Evolutionary conservation across 2,797 vertebrate genomes (phyloP), one percentile per base, ranked within the genome.

Genomic region (Todus mexicanus): DNA sequence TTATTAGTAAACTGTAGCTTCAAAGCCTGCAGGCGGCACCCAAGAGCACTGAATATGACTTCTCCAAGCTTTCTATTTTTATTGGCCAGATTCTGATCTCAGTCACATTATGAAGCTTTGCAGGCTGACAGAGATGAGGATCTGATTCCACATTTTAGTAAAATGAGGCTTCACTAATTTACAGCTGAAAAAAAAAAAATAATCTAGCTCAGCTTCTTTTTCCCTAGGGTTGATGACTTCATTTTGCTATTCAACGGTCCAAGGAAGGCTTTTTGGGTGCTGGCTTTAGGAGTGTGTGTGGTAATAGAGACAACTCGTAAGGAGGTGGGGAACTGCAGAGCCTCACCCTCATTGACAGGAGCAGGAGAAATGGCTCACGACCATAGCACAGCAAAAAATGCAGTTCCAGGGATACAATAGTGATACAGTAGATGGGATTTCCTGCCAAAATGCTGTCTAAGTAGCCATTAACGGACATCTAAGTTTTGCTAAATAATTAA

Each of bases 401-500:
- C 83, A 50, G 40, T 64, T 89, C 26, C 33, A 48, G 69, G 50
- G 72, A 63, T 43, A n/a, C 70, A 73, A 2, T 2, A 84, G 61
- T 9, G 33, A 75, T 65, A 21, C 61, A 59, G 57, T 42, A 86
- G 82, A 61, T 43, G 69, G 69, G 61, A 43, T 87, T 68, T 88
- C 87, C 91, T 95, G 93, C 93, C 95, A 92, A 92, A 93, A 93
- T 0, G 0, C 84, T 3, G 2, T 65, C 92, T 93, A 72, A 93
- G 61, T 91, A 88, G 80, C 92, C 94, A 89, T 91, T 94, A 96
- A 71, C 51, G 91, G 87, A 90, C 80, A 87, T 90, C 69, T 89
- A 70, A 91, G 73, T 94, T 92, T 96, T 73, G 81, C 61, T 94
- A 53, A 97, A 96, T 97, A 90, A 96, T 97, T 91, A 74, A 95